Evolutionary conservation across 2,888 invertebrate genomes (phyloP).

Genomic region (Gastracanthus pulcherrimus): DNA sequence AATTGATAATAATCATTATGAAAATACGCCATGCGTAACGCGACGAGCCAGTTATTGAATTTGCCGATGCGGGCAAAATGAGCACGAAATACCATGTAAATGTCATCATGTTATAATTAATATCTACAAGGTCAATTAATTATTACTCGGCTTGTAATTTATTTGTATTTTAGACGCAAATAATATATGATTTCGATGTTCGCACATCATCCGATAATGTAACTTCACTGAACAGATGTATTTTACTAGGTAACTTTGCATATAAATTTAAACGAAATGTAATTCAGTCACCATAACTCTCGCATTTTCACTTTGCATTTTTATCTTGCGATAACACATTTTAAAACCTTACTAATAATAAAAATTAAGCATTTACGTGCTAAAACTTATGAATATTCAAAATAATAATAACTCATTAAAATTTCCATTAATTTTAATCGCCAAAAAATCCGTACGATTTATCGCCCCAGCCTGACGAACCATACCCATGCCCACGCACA

Average conservation of each 20-base stretch:
- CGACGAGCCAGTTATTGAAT: not conserved
- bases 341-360: not conserved
- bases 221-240: too few relatives aligned
- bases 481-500: not conserved
- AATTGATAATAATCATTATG: constrained; percentile 23
- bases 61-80: not conserved
- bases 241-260: too few relatives aligned
- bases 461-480: not conserved
- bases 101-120: not conserved
- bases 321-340: not conserved
- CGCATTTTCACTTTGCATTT: not conserved
- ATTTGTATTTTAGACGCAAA: not conserved
- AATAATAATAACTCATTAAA: not conserved
- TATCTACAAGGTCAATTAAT: not conserved
- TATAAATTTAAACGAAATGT: not conserved
- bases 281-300: not conserved
- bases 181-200: not conserved
- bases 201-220: not conserved
- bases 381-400: not conserved
- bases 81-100: not conserved
- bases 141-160: not conserved
- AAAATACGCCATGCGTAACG: constrained; percentile 12
- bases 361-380: too few relatives aligned
- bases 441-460: constrained; percentile 9
- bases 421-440: constrained; percentile 13